Evolutionary conservation across 2,888 invertebrate species (phyloP), one percentile per base, ranked within the genome.

Genomic region (Rhodophaea formosa): DNA sequence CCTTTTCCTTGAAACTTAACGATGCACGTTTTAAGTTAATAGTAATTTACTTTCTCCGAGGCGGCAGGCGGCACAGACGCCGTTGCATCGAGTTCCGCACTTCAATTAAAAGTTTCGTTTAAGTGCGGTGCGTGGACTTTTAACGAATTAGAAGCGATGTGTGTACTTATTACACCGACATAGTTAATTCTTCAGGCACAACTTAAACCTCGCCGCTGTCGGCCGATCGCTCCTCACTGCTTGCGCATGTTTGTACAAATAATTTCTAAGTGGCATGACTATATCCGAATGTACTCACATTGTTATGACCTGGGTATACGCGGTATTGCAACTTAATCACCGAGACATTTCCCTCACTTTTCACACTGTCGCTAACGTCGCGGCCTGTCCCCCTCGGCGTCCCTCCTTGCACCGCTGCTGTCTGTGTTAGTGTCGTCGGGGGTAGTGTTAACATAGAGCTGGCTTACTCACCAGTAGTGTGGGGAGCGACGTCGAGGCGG

Each of bases 241-340:
- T 89, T 88, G 69, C 80, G 91, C 91, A 91, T 91, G 91, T 84
- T 83, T 85, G 85, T 89, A 83, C 69, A 73, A 81, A 77, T 85
- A 74, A 77, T 84, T 83, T 74, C 77, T 79, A 83, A 83, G 74
- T 81, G 81, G 91, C 91, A 91, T 91, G 91, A 77, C 70, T 82
- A 80, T 78, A 82, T 75, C 83, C 75, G 72, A 76, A 82, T 72
- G 82, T 84, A 86, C 82, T 85, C 80, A 84, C 83, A 82, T 75
- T 74, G 79, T 80, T 79, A 81, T 84, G 80, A 82, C 75, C 69
- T 85, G 86, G 88, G 86, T 83, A 80, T 74, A 82, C 77, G 78
- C 80, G 86, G 87, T 84, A 80, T 77, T 82, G 83, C 84, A 82
- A 79, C 75, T 76, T 76, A 84, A 80, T 84, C 84, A 89, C 85